Conservation (phyloP, 2,888 invertebrate species). For the Lasioglossum lativentre region DNA sequence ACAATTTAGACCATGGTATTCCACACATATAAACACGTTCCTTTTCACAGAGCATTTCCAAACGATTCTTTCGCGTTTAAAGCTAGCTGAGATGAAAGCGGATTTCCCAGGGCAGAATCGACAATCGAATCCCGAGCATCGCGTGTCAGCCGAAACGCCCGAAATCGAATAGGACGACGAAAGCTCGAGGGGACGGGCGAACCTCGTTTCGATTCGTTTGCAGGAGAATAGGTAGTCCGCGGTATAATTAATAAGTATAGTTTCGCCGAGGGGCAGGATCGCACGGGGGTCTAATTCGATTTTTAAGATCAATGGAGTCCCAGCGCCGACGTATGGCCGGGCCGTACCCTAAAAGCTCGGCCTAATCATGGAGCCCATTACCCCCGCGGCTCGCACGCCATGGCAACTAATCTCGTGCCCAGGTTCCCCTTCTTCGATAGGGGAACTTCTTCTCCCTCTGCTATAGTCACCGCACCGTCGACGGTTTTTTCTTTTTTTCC, state of each 20-base stretch:
- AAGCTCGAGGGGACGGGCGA: not conserved
- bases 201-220: constrained; percentile 1
- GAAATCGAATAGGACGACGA: not conserved
- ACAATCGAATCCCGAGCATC: not conserved
- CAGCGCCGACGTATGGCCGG: constrained; percentile 19
- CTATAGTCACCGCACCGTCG: not conserved
- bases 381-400: constrained; percentile 46
- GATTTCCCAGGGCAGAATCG: not conserved
- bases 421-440: not conserved
- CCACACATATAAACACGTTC: too few species aligned
- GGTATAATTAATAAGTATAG: constrained; percentile 37
- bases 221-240: not conserved
- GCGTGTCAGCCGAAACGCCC: not conserved
- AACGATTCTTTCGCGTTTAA: not conserved
- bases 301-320: constrained; percentile 54
- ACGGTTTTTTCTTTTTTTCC: not conserved
- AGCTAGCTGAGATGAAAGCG: not conserved
- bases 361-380: constrained; percentile 57
- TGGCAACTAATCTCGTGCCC: constrained; percentile 62
- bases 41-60: not conserved
- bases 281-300: constrained; percentile 51
- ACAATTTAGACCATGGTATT: too few species aligned
- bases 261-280: constrained; percentile 15
- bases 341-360: constrained; percentile 54
- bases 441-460: constrained; percentile 1